phyloP scores from a whole-genome alignment of 2,113 vertebrate genomes.

The Eclectus roratus region DNA sequence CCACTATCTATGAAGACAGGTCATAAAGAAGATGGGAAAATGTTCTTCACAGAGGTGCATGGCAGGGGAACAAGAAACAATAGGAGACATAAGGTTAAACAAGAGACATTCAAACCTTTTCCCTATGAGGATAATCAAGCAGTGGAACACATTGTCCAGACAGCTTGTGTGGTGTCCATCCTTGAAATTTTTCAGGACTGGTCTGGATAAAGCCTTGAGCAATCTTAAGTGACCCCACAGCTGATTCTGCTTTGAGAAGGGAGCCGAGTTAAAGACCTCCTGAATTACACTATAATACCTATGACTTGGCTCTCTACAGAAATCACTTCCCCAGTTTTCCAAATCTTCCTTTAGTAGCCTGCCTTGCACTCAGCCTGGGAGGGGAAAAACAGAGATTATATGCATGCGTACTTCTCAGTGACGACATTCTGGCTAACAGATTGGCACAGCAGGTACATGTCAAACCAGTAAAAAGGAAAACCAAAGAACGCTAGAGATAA shows the following conservation, averaged over 20 bases:
- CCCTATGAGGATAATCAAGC: neutral
- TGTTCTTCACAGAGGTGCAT: neutral
- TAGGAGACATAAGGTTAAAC: neutral
- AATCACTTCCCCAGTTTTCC: neutral
- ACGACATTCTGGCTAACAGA: constrained; percentile 1
- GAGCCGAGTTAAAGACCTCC: neutral
- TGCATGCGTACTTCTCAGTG: neutral
- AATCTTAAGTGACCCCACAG: neutral
- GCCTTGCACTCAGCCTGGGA: neutral
- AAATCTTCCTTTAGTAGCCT: neutral
- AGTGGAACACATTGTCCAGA: neutral
- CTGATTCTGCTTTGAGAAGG: neutral
- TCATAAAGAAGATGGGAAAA: neutral
- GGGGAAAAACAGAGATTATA: neutral
- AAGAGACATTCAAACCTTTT: neutral
- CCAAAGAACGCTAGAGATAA: neutral
- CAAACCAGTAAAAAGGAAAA: constrained; percentile 30
- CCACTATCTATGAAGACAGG: neutral
- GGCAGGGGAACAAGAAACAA: neutral
- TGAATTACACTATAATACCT: neutral
- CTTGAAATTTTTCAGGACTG: neutral
- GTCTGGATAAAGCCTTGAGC: neutral
- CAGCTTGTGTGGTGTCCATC: neutral
- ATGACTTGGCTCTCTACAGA: neutral
- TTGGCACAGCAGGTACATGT: constrained; percentile 50